phyloP scores from a whole-genome alignment of 2,113 vertebrate species.

The Oxygymnocypris stewartii region DNA sequence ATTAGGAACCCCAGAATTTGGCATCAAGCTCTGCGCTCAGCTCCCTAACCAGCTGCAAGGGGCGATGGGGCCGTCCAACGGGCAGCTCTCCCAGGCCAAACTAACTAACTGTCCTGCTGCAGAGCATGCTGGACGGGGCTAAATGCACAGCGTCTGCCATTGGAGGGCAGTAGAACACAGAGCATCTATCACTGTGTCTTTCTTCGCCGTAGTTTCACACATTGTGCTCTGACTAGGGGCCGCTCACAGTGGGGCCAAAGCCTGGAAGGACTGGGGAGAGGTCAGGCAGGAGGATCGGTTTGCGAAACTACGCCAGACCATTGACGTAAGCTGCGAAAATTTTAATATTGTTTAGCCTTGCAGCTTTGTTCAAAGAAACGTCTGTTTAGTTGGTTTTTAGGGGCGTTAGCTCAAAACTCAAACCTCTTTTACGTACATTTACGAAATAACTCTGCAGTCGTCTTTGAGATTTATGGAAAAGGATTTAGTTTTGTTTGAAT shows the following conservation, averaged over 20 bases:
- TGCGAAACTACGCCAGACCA: background rate
- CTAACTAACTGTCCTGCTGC: constrained; percentile 7
- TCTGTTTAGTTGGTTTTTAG: background rate
- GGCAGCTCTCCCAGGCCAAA: constrained; percentile 18
- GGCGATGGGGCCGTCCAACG: background rate
- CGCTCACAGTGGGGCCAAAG: background rate
- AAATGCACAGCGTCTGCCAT: constrained; percentile 75
- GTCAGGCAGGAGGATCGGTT: constrained; percentile 2
- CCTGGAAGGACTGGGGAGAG: constrained; percentile 15
- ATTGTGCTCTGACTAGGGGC: constrained; percentile 2
- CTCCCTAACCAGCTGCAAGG: constrained; percentile 7
- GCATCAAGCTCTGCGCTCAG: background rate
- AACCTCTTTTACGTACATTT: constrained; percentile 23
- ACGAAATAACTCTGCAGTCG: constrained; percentile 46
- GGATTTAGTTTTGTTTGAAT: constrained; percentile 47
- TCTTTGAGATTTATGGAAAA: constrained; percentile 48
- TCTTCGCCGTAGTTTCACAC: background rate
- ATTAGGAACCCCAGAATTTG: background rate
- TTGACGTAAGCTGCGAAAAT: background rate
- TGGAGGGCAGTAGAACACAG: constrained; percentile 99
- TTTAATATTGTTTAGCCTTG: background rate
- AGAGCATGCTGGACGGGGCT: background rate
- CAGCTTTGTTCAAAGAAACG: background rate
- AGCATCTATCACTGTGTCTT: constrained; percentile 82
- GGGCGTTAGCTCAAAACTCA: background rate